A percentile compares a stretch with the other conserved stretches of the same genome.
Evolutionary conservation across 2,113 vertebrate species (phyloP).

Genomic region (Charadrius vociferus): DNA sequence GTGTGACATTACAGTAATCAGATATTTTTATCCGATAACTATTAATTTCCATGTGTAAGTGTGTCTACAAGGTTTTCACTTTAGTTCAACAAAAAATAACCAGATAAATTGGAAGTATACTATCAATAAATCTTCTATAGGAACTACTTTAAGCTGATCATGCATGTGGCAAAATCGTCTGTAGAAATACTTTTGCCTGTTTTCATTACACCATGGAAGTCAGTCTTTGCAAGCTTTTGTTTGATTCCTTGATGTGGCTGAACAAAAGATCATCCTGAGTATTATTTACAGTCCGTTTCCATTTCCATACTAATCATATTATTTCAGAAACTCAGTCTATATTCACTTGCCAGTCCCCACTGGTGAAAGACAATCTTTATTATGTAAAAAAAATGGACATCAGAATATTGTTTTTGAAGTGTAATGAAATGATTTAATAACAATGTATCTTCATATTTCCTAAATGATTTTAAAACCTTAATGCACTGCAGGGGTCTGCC

Average conservation of each 20-base stretch:
- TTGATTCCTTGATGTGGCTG: background rate
- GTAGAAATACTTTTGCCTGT: background rate
- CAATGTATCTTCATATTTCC: slow-evolving; percentile 59
- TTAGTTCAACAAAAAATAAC: slow-evolving; percentile 35
- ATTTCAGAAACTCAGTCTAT: slow-evolving; percentile 27
- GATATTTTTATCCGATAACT: background rate
- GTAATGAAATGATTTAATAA: slow-evolving; percentile 56
- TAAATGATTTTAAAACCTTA: slow-evolving; percentile 57
- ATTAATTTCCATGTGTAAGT: background rate
- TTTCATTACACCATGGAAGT: background rate
- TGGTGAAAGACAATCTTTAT: slow-evolving; percentile 42
- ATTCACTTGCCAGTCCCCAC: background rate
- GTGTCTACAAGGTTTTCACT: background rate
- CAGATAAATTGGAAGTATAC: background rate
- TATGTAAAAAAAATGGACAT: slow-evolving; percentile 13
- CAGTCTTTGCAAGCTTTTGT: background rate
- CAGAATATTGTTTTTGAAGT: slow-evolving; percentile 51
- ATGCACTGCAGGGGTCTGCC: slow-evolving; percentile 39
- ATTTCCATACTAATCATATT: slow-evolving; percentile 42
- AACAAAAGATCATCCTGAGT: slow-evolving; percentile 43
- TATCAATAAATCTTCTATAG: background rate
- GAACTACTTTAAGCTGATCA: background rate
- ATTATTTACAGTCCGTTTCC: slow-evolving; percentile 28
- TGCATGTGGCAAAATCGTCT: background rate
- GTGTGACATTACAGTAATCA: background rate